Conservation (phyloP, 2,888 invertebrate genomes). For the Dexiosoma caninum region DNA sequence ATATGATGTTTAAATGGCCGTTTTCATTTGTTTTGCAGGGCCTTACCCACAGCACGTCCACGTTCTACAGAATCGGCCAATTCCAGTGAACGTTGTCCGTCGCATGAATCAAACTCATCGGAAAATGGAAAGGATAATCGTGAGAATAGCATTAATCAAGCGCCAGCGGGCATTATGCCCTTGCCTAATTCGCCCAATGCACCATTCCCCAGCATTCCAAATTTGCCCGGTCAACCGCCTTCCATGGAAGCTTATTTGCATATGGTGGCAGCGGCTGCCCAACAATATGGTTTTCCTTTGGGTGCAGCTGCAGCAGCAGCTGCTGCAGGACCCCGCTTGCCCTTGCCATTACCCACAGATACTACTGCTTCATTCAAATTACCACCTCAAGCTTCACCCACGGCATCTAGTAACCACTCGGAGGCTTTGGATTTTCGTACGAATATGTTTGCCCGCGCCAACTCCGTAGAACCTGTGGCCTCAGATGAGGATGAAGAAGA, state of each 20-base stretch:
- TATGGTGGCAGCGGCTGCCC: constrained; percentile 83
- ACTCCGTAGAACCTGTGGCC: constrained; percentile 79
- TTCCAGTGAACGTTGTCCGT: constrained; percentile 85
- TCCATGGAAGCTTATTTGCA: constrained; percentile 91
- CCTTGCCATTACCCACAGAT: constrained; percentile 83
- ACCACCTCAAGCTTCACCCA: constrained; percentile 77
- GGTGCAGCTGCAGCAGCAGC: constrained; percentile 76
- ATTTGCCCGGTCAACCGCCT: constrained; percentile 82
- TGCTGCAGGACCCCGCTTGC: constrained; percentile 71
- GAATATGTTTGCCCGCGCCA: constrained; percentile 80
- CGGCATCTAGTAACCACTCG: constrained; percentile 80
- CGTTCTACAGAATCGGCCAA: constrained; percentile 76
- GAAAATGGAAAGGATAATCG: constrained; percentile 79
- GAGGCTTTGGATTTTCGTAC: constrained; percentile 90
- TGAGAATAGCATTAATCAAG: constrained; percentile 68
- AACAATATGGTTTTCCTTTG: constrained; percentile 86
- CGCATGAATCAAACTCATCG: constrained; percentile 86
- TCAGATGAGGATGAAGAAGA: constrained; percentile 80
- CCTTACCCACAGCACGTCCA: constrained; percentile 75
- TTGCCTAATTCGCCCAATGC: constrained; percentile 64
- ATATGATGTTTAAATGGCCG: background rate
- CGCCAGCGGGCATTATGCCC: constrained; percentile 64
- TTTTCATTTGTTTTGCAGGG: constrained; percentile 67
- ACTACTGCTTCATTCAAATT: constrained; percentile 80
- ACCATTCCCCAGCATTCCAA: constrained; percentile 77